Percentiles rank a stretch among this genome's conserved stretches.
phyloP scores from a whole-genome alignment of 2,797 vertebrate species.

The Microchirus variegatus region DNA sequence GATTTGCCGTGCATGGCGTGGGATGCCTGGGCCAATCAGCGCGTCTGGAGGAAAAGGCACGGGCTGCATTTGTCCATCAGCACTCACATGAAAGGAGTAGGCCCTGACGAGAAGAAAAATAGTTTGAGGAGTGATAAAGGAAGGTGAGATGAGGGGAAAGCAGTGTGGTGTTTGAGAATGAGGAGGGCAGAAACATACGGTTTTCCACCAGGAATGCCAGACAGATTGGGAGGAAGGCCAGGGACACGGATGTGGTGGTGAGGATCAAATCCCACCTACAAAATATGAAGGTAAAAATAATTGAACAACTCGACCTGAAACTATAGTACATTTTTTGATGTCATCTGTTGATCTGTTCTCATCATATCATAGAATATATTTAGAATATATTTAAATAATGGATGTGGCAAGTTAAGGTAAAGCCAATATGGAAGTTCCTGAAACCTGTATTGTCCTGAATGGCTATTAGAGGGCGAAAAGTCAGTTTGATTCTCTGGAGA shows the following conservation, averaged over 20 bases:
- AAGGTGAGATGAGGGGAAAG: neutral
- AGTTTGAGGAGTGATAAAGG: neutral
- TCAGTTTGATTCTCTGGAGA: no score
- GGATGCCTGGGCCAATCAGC: conserved; percentile 85
- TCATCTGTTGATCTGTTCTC: no score
- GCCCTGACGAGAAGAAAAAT: conserved; percentile 65
- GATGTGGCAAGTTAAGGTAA: no score
- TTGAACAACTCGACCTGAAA: neutral
- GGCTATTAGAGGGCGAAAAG: no score
- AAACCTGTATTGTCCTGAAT: no score
- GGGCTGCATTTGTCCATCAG: conserved; percentile 87
- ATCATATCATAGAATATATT: no score
- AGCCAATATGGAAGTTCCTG: no score
- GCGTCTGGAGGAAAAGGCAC: conserved; percentile 87
- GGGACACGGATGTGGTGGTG: conserved; percentile 93
- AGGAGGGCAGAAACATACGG: conserved; percentile 79
- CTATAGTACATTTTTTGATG: no score
- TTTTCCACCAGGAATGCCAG: conserved; percentile 93
- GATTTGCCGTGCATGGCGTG: conserved; percentile 86
- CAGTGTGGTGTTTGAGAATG: neutral
- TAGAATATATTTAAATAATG: no score
- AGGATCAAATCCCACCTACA: conserved; percentile 93
- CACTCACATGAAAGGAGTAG: conserved; percentile 86
- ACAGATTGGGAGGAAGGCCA: conserved; percentile 88
- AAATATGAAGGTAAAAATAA: neutral